Conservation (phyloP, 2,888 invertebrate species). For the Acanthosoma haemorrhoidale region DNA sequence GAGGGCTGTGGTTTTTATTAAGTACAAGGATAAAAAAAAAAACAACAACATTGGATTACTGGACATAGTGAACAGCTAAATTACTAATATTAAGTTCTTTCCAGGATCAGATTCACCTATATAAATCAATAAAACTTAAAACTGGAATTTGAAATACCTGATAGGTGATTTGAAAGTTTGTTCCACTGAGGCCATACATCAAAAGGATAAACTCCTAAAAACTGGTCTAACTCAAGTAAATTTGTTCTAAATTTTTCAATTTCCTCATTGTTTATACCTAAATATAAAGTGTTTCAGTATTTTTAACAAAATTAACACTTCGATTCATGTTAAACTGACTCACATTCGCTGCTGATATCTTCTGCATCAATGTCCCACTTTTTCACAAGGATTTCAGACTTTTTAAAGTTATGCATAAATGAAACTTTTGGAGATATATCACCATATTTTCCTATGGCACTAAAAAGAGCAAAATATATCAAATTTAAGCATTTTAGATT, state of each 20-base stretch:
- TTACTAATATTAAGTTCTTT: too few relatives aligned
- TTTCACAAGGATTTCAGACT: constrained; percentile 75
- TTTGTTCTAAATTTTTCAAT: constrained; percentile 62
- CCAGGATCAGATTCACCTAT: too few relatives aligned
- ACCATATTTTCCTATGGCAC: constrained; percentile 51
- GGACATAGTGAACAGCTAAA: too few relatives aligned
- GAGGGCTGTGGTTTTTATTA: too few relatives aligned
- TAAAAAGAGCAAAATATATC: constrained; percentile 43
- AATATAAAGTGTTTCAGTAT: neutral
- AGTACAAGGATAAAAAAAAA: too few relatives aligned
- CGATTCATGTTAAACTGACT: constrained; percentile 31
- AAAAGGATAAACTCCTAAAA: constrained; percentile 86
- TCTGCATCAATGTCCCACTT: constrained; percentile 79
- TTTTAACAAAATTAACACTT: neutral
- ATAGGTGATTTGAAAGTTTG: constrained; percentile 62
- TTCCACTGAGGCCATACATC: constrained; percentile 84
- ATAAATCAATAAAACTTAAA: too few relatives aligned
- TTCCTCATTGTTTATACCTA: constrained; percentile 48
- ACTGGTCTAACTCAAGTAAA: constrained; percentile 65
- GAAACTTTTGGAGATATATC: constrained; percentile 62
- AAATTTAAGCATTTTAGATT: too few relatives aligned
- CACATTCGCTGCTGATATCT: constrained; percentile 57
- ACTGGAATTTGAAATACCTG: constrained; percentile 50
- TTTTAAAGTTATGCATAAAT: constrained; percentile 78
- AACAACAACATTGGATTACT: too few relatives aligned